Conservation (phyloP, 2,113 vertebrate species). For the Lepisosteus osseus region DNA sequence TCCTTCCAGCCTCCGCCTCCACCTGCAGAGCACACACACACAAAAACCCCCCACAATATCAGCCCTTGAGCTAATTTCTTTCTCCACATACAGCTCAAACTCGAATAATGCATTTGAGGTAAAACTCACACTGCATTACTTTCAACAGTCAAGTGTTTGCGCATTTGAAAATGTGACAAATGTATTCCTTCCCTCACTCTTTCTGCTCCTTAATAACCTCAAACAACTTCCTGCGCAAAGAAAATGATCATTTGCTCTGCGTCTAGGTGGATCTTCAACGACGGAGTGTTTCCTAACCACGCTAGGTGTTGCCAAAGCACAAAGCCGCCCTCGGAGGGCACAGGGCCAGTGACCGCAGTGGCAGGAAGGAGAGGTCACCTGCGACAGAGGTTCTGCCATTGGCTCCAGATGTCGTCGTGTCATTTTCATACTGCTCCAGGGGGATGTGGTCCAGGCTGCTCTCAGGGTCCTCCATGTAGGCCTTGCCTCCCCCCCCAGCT, state of each 20-base stretch:
- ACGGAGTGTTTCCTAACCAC: not conserved
- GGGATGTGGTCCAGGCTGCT: slow-evolving; percentile 51
- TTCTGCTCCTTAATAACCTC: not conserved
- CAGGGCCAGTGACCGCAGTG: too few species aligned
- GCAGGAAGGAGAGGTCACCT: slow-evolving; percentile 45
- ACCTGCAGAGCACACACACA: slow-evolving; percentile 41
- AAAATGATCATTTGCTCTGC: not conserved
- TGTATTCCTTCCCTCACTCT: not conserved
- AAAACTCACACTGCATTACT: too few species aligned
- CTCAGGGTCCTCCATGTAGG: slow-evolving; percentile 76
- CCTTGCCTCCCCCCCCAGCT: slow-evolving; percentile 85
- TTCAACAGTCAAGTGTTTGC: too few species aligned
- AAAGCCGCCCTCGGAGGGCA: not conserved
- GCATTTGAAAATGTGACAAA: not conserved
- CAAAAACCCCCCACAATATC: not conserved
- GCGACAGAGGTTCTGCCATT: slow-evolving; percentile 71
- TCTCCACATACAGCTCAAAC: not conserved
- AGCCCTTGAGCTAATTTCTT: slow-evolving; percentile 11
- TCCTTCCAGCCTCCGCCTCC: slow-evolving; percentile 82
- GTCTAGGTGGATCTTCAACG: not conserved
- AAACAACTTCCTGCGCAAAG: not conserved
- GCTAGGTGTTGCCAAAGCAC: not conserved
- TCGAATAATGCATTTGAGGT: not conserved
- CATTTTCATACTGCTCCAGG: slow-evolving; percentile 79
- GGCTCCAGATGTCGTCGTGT: slow-evolving; percentile 57